Base-by-base conservation (phyloP, 2,113 vertebrate species). In the Coptodon bakossiorum region DNA sequence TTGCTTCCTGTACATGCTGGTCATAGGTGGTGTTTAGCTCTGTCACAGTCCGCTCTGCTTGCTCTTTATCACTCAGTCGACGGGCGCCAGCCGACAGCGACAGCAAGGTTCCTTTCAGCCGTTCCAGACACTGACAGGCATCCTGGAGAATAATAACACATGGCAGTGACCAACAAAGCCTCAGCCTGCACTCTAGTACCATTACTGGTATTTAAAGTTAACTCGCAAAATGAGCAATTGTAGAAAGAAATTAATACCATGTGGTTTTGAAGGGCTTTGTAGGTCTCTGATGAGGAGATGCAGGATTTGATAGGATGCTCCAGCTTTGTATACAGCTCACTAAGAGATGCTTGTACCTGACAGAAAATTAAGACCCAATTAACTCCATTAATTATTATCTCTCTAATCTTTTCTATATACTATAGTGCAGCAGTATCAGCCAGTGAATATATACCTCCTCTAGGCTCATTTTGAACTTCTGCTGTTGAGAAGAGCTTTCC, bases 211-310 rank as follows among this genome's bases (percentile, higher is more conserved):
- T 78, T 76, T 84, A 48, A 48, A n/a, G 48, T 1, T 83, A 4
- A 54, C 52, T 83, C 4, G 0, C 10, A 50, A 27, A 50, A 83
- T 19, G 45, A 71, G 40, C 48, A 53, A 24, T 66, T 22, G 12
- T 29, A 36, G 45, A 57, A 29, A 57, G 52, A 71, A 36, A 0
- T 78, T 9, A 79, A 93, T 95, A 99, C 98, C 97, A 90, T 96
- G 92, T 98, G 97, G 2, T 96, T 97, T 89, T 99, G 98, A 53
- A 99, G 97, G 63, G 96, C 91, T 94, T 93, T 86, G 24, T 98
- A 98, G 0, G 97, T 98, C 83, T 98, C 97, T 90, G 97, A 89
- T 87, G 97, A 96, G 12, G 98, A 98, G 40, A 95, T 96, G 92
- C 98, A 99, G 3, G 91, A 96, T 52, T 94, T 97, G 84, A 97